A percentile compares a stretch with the other conserved stretches of the same genome.
phyloP scores from a whole-genome alignment of 2,797 vertebrate genomes.

The Chrysocyon brachyurus region DNA sequence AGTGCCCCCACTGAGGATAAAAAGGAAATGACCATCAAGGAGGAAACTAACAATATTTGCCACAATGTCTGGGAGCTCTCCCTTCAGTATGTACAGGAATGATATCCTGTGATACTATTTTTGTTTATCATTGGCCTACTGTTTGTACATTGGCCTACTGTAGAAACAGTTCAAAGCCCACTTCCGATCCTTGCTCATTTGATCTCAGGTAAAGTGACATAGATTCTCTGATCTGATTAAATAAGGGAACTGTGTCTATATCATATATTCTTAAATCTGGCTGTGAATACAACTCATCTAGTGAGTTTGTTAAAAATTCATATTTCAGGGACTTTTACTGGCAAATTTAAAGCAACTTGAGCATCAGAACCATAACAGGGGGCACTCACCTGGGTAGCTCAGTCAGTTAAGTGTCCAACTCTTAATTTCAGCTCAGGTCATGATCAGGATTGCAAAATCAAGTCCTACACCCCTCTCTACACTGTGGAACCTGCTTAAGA shows the following conservation, averaged over 20 bases:
- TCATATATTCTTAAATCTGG: not conserved
- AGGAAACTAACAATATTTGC: not conserved
- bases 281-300: not conserved
- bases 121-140: not conserved
- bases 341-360: conserved; percentile 46
- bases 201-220: not conserved
- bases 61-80: not conserved
- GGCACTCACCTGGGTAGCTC: not conserved
- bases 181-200: conserved; percentile 17
- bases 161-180: not conserved
- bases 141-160: not conserved
- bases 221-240: not conserved
- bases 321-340: not conserved
- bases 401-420: not conserved
- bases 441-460: not conserved
- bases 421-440: not conserved
- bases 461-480: no score
- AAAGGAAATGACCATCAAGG: not conserved
- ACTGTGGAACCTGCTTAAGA: no score
- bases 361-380: not conserved
- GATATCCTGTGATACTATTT: not conserved
- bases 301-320: conserved; percentile 28
- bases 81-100: not conserved
- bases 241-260: not conserved
- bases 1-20: not conserved